Percentiles rank a stretch among this genome's conserved stretches.
Conservation (phyloP, 2,888 invertebrate species). For the Nezara viridula region DNA sequence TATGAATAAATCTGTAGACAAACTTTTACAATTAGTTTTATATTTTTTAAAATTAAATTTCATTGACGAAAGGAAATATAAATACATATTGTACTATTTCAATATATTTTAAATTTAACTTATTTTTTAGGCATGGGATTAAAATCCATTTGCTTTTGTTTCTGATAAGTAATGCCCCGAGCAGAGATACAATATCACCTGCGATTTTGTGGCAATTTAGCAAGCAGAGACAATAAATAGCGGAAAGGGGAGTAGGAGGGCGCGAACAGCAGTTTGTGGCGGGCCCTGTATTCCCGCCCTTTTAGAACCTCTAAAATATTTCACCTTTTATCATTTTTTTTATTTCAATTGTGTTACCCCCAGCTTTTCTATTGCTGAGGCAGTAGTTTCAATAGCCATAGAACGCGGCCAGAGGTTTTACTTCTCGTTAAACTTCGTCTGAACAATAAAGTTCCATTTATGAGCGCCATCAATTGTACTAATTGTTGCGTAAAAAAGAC, state of each 20-base stretch:
- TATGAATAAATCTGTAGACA: too few species aligned
- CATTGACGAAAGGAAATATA: too few species aligned
- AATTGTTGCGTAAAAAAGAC: not conserved
- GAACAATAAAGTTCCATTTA: slow-evolving; percentile 5
- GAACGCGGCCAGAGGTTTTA: not conserved
- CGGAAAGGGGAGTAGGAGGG: not conserved
- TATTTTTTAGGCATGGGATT: not conserved
- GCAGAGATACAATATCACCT: slow-evolving; percentile 13
- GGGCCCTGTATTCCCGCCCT: not conserved
- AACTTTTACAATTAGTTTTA: too few species aligned
- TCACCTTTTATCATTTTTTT: not conserved
- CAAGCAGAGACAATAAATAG: not conserved
- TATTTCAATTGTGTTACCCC: not conserved
- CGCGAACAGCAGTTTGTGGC: slow-evolving; percentile 1
- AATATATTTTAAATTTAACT: too few species aligned
- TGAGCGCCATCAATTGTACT: not conserved
- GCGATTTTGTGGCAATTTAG: slow-evolving; percentile 11
- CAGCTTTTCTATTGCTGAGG: not conserved
- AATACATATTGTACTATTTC: too few species aligned
- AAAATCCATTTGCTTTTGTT: not conserved
- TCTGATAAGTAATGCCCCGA: not conserved
- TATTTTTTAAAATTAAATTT: too few species aligned
- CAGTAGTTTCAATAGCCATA: not conserved
- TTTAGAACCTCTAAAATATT: slow-evolving; percentile 9
- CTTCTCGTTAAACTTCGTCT: not conserved